Base-by-base conservation (phyloP, 2,113 vertebrate genomes). In the Eupsittula cactorum region DNA sequence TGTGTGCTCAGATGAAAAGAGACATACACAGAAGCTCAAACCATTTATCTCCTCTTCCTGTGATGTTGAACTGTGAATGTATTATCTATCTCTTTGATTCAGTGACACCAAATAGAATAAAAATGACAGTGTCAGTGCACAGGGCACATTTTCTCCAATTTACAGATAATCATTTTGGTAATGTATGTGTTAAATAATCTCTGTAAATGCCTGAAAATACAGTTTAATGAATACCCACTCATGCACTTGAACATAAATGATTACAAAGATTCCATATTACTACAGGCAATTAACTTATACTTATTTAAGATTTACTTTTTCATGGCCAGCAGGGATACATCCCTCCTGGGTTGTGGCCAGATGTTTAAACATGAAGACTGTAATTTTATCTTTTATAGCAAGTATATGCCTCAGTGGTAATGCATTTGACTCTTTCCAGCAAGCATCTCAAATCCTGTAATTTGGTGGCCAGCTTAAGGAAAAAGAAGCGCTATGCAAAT, bases 291-390 rank as follows among this genome's bases (percentile, higher is more conserved):
- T 96, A 95, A 94, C 88, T 96, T 88, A 92, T 47, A 83, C 76
- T 95, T 96, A 95, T 77, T 97, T 95, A 96, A 96, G 82, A 92
- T 95, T 95, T 95, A 65, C 65, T 96, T 97, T 94, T 88, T 84
- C 73, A 77, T 69, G 50, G 41, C 76, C 73, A 85, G 71, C 68
- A 80, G 86, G 90, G 74, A 74, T 92, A 77, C 44, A 82, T 75
- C 68, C 77, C 76, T 95, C 87, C 91, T 95, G 92, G 92, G 70
- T 89, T 92, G 74, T 93, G 94, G 96, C 92, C 95, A 97, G 95
- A 94, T 97, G 92, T 95, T 97, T 93, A 90, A 94, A 91, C 60
- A 91, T 46, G 69, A 90, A 93, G 59, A 90, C 63, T 78, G 82
- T 88, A 96, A 96, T 97, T 96, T 94, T 88, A 94, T 85, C 70